Conservation (phyloP, 2,888 invertebrate genomes). For the Chironomus riparius region DNA sequence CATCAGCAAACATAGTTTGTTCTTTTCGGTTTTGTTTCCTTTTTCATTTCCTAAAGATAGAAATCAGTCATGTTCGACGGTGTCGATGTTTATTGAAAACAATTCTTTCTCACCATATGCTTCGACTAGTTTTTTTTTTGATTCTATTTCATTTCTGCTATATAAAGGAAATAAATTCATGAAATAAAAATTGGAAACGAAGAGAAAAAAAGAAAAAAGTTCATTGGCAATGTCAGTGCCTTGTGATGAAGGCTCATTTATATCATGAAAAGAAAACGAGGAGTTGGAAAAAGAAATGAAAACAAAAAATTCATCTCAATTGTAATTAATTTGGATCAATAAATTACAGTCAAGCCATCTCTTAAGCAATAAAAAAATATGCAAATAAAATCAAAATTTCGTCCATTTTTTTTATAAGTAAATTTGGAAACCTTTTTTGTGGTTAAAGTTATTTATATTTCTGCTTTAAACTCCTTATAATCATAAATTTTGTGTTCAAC, state of each 20-base stretch:
- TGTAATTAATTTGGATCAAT: constrained; percentile 25
- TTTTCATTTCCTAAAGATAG: not conserved
- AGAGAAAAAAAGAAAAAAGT: not conserved
- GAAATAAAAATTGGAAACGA: too few species aligned
- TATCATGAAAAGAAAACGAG: not conserved
- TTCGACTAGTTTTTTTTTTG: not conserved
- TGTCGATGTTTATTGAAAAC: not conserved
- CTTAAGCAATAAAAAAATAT: not conserved
- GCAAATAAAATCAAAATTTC: not conserved
- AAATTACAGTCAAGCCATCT: not conserved
- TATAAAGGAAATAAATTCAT: too few species aligned
- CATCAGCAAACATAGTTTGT: not conserved
- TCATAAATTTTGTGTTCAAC: too few species aligned
- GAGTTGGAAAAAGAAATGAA: not conserved
- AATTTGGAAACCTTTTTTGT: too few species aligned
- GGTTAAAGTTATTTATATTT: too few species aligned
- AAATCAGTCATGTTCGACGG: not conserved
- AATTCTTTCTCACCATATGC: not conserved
- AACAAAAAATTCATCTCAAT: not conserved
- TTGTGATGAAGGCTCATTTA: constrained; percentile 23
- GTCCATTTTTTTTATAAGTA: too few species aligned
- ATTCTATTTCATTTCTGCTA: not conserved
- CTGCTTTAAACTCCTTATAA: too few species aligned
- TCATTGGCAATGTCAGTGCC: not conserved
- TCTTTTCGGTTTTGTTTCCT: not conserved